A percentile compares a stretch with the other conserved stretches of the same genome.
These are phyloP conservation scores for Megatriorchis doriae DNA, from an alignment of 2,113 vertebrate genomes.

Conservation along the genomic window DNA sequence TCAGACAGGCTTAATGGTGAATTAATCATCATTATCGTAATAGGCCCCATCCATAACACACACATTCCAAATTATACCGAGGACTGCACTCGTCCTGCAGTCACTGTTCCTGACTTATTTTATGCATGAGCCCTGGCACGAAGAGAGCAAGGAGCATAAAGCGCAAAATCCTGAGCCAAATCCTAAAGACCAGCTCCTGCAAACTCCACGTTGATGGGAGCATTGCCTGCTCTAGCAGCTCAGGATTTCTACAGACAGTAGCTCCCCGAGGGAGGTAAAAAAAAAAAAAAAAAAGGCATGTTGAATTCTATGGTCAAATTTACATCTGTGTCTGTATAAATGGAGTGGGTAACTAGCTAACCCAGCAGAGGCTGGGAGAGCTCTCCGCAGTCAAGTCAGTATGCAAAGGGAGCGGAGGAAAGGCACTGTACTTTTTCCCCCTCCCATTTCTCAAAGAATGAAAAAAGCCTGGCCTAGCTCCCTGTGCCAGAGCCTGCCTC, in stretches of 20 bases:
- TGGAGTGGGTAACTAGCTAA: accelerated
- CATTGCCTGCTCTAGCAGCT: neutral
- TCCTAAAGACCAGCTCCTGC: neutral
- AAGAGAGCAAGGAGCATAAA: neutral
- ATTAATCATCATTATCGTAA: constrained; percentile 34
- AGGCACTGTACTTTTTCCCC: neutral
- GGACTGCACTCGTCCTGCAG: neutral
- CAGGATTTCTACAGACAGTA: neutral
- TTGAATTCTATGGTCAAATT: neutral
- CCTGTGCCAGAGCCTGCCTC: constrained; percentile 69
- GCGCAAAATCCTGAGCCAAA: neutral
- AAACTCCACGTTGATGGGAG: accelerated
- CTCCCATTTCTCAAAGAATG: constrained; percentile 59
- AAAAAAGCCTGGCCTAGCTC: constrained; percentile 55
- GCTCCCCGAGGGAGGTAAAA: neutral
- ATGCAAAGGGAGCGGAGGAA: neutral
- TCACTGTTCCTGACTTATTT: neutral
- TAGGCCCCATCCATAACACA: neutral
- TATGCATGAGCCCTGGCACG: neutral
- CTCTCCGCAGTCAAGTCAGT: neutral
- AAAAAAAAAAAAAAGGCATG: accelerated
- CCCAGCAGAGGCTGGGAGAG: neutral
- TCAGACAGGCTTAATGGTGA: constrained; percentile 1
- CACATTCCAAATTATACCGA: neutral
- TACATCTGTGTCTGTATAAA: neutral